These are phyloP conservation scores for Papilio helenus DNA, from an alignment of 1,140 invertebrate species.

Conservation along the genomic window DNA sequence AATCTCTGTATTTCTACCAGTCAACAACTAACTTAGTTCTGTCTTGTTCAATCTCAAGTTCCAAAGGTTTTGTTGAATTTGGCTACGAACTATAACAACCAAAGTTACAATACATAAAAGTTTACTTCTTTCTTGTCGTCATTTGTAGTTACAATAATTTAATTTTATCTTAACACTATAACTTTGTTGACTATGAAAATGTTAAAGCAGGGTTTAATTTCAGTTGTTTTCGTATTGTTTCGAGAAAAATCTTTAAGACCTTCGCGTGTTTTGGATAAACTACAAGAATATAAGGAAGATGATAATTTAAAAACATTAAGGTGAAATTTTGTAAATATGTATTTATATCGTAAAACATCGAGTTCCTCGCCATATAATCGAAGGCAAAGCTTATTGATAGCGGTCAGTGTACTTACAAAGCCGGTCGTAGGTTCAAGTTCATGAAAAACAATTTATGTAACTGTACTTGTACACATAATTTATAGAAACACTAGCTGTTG, in stretches of 20 bases:
- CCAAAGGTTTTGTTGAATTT: too few species aligned
- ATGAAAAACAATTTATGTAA: constrained; percentile 2
- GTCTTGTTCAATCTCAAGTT: too few species aligned
- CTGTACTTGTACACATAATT: background rate
- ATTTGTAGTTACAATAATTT: too few species aligned
- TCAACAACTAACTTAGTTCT: too few species aligned
- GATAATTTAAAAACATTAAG: constrained; percentile 11
- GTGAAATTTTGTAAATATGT: constrained; percentile 3
- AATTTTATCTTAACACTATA: background rate
- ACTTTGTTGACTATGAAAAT: background rate
- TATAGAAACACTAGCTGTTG: background rate
- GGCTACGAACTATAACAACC: too few species aligned
- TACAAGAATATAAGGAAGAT: constrained; percentile 8
- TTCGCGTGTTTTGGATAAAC: constrained; percentile 2
- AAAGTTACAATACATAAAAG: too few species aligned
- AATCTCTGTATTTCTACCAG: too few species aligned
- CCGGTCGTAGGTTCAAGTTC: constrained; percentile 1
- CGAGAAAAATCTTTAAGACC: background rate
- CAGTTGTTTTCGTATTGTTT: background rate
- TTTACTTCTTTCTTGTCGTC: too few species aligned
- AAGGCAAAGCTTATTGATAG: constrained; percentile 8
- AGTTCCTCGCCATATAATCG: background rate
- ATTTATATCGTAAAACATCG: background rate
- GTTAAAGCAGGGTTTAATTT: background rate
- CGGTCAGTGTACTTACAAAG: background rate